phyloP scores from a whole-genome alignment of 2,888 invertebrate species.

The Andrena praecox region DNA sequence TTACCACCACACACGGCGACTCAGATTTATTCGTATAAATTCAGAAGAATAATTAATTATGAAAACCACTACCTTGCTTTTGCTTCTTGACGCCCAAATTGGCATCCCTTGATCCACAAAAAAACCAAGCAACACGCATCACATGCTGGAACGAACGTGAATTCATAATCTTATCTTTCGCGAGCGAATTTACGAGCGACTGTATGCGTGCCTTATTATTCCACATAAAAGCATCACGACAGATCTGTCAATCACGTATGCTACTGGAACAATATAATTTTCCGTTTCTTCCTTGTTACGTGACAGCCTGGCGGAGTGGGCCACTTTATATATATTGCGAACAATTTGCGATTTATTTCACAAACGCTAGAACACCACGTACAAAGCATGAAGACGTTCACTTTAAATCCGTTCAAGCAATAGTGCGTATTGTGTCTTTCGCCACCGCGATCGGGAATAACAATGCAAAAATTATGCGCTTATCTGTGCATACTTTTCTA shows the following conservation, averaged over 20 bases:
- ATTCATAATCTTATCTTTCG: too few relatives aligned
- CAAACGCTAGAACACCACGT: constrained; percentile 13
- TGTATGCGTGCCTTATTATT: background rate
- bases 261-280: constrained; percentile 7
- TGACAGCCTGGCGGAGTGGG: constrained; percentile 25
- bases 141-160: too few relatives aligned
- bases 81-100: too few relatives aligned
- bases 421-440: background rate
- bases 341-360: constrained; percentile 31
- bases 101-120: too few relatives aligned
- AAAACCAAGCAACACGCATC: too few relatives aligned
- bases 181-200: too few relatives aligned
- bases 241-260: constrained; percentile 5
- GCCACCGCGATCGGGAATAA: background rate
- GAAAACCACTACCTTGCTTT: too few relatives aligned
- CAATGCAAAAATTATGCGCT: constrained; percentile 20
- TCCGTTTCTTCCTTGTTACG: constrained; percentile 28
- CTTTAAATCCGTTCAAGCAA: background rate
- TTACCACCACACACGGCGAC: background rate
- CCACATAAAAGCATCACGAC: background rate
- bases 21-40: too few relatives aligned
- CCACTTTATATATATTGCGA: constrained; percentile 44
- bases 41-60: too few relatives aligned
- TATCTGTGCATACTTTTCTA: constrained; percentile 18
- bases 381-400: constrained; percentile 5